These are phyloP conservation scores for Lycocorax pyrrhopterus DNA, from an alignment of 2,113 vertebrate species.

Conservation along the genomic window DNA sequence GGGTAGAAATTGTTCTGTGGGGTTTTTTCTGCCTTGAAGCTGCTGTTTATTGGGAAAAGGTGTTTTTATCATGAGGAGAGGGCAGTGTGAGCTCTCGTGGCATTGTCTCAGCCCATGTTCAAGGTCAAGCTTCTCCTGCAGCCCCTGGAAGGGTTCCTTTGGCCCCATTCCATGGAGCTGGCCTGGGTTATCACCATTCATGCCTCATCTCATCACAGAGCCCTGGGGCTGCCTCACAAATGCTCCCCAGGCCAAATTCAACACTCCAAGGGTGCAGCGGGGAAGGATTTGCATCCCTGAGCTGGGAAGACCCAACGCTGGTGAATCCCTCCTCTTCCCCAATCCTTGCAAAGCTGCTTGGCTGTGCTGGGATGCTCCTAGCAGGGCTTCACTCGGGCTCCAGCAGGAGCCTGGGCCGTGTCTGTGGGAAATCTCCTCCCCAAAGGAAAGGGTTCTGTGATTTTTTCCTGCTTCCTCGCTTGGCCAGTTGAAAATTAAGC, in stretches of 20 bases:
- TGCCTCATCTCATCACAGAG: not conserved
- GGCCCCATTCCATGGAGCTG: not conserved
- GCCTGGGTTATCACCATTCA: not conserved
- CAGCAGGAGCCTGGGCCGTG: not conserved
- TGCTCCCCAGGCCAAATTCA: not conserved
- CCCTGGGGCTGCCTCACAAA: not conserved
- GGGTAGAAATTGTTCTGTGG: not conserved
- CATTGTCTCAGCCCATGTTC: not conserved
- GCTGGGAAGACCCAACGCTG: accelerated
- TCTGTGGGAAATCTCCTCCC: not conserved
- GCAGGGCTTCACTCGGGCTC: not conserved
- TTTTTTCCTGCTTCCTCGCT: not conserved
- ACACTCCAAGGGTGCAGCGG: accelerated
- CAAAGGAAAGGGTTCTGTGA: not conserved
- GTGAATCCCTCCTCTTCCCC: not conserved
- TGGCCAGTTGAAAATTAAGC: not conserved
- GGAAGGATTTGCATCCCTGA: not conserved
- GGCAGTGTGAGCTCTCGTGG: not conserved
- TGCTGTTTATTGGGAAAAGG: not conserved
- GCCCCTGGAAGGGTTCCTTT: not conserved
- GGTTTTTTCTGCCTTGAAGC: not conserved
- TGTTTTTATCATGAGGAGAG: not conserved
- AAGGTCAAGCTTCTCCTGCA: not conserved
- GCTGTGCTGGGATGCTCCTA: not conserved
- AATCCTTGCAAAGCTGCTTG: not conserved